Percentiles rank a stretch among this genome's conserved stretches.
These are phyloP conservation scores for Andrena trimmerana DNA, from an alignment of 2,888 invertebrate genomes.

Conservation along the genomic window DNA sequence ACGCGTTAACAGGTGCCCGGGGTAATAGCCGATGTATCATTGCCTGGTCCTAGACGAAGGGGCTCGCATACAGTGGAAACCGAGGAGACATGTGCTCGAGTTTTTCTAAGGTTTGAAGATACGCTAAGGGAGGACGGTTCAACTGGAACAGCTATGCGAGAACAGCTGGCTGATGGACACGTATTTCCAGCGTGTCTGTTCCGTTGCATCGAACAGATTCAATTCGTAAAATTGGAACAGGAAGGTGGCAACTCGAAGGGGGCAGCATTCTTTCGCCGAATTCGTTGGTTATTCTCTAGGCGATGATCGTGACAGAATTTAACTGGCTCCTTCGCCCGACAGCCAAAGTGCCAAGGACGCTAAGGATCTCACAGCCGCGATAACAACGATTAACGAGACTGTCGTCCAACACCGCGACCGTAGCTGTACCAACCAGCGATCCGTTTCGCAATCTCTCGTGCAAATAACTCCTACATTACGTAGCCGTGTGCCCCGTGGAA, in stretches of 20 bases:
- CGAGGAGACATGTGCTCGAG: slow-evolving; percentile 36
- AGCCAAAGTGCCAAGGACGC: background rate
- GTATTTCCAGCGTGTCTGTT: background rate
- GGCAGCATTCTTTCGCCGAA: background rate
- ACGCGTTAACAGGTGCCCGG: slow-evolving; percentile 81
- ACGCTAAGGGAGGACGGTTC: slow-evolving; percentile 21
- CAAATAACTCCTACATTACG: slow-evolving; percentile 67
- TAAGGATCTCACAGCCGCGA: slow-evolving; percentile 5
- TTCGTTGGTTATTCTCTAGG: background rate
- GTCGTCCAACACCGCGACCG: slow-evolving; percentile 55
- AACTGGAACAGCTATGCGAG: slow-evolving; percentile 21
- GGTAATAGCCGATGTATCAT: slow-evolving; percentile 82
- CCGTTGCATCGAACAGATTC: background rate
- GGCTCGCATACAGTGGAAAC: slow-evolving; percentile 40
- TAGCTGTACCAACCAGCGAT: slow-evolving; percentile 55
- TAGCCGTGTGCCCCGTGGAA: slow-evolving; percentile 32
- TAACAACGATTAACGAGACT: slow-evolving; percentile 19
- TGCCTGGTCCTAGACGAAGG: slow-evolving; percentile 68
- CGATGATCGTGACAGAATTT: no score
- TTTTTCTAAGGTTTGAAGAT: slow-evolving; percentile 38
- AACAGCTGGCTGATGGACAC: slow-evolving; percentile 57
- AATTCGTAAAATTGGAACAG: background rate
- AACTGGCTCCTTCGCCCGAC: background rate
- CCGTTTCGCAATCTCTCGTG: slow-evolving; percentile 50
- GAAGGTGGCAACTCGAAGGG: background rate